Conservation (phyloP, 2,113 vertebrate species). For the Orcinus orca region DNA sequence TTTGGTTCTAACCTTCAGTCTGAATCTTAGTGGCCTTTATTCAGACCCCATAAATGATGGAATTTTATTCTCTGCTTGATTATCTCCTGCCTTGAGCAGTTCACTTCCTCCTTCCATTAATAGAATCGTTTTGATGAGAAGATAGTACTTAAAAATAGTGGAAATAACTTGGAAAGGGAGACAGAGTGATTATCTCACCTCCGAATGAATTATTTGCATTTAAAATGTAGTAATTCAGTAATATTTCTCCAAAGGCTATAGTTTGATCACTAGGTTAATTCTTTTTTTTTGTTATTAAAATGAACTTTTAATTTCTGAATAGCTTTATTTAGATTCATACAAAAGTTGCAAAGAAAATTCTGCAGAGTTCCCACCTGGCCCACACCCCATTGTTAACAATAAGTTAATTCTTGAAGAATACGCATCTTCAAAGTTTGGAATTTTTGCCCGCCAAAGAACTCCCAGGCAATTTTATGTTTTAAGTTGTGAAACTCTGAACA, state of each 20-base stretch:
- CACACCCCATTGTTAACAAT: not conserved
- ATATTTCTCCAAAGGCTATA: not conserved
- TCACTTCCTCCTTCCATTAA: not conserved
- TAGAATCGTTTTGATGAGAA: slow-evolving; percentile 29
- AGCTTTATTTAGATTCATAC: not conserved
- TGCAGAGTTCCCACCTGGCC: not conserved
- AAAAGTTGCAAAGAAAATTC: not conserved
- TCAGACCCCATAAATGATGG: not conserved
- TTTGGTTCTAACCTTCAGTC: not conserved
- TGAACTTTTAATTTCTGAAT: not conserved
- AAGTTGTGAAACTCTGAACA: slow-evolving; percentile 27
- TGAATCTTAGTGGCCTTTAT: not conserved
- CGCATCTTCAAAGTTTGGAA: not conserved
- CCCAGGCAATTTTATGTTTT: slow-evolving; percentile 36
- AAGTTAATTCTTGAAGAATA: not conserved
- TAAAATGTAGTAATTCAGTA: not conserved
- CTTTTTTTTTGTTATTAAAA: not conserved
- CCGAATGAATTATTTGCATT: slow-evolving; percentile 2
- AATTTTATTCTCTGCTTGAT: not conserved
- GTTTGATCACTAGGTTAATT: slow-evolving; percentile 33
- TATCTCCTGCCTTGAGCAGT: not conserved
- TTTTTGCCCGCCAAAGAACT: not conserved
- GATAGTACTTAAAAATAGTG: slow-evolving; percentile 24
- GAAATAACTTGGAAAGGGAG: not conserved
- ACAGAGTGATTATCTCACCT: not conserved